These are phyloP conservation scores for Sciurus vulgaris DNA, from an alignment of 2,797 vertebrate genomes.

Conservation along the genomic window DNA sequence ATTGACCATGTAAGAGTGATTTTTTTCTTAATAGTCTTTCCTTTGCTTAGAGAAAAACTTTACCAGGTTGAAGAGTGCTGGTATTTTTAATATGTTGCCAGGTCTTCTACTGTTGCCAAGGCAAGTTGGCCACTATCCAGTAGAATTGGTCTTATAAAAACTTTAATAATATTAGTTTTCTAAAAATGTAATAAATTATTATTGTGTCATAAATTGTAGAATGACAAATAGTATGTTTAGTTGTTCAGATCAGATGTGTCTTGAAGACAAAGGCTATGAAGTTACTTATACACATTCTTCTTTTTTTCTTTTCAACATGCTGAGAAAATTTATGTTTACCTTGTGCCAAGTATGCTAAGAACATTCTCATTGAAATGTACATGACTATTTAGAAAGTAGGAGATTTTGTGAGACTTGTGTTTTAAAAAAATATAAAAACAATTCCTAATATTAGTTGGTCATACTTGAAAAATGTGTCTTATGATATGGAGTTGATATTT, in stretches of 20 bases:
- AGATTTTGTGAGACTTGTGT: conserved; percentile 59
- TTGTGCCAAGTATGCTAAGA: conserved; percentile 70
- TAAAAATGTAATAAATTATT: background rate
- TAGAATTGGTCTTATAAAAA: conserved; percentile 50
- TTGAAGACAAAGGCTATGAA: conserved; percentile 80
- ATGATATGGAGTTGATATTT: background rate
- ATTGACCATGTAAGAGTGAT: background rate
- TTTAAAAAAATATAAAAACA: conserved; percentile 40
- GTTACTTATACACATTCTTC: background rate
- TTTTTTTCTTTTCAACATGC: background rate
- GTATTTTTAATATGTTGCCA: conserved; percentile 47
- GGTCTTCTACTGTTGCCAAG: background rate
- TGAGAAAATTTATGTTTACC: conserved; percentile 78
- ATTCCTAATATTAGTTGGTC: background rate
- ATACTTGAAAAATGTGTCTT: conserved; percentile 54
- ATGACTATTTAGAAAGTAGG: conserved; percentile 36
- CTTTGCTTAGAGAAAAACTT: conserved; percentile 21
- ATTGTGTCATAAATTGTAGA: conserved; percentile 61
- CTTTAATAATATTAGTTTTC: conserved; percentile 59
- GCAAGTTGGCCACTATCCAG: conserved; percentile 34
- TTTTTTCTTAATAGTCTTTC: background rate
- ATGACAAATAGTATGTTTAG: conserved; percentile 34
- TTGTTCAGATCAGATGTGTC: conserved; percentile 71
- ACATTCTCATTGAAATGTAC: conserved; percentile 38
- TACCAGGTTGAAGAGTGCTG: background rate